These are phyloP conservation scores for Thalassoma bifasciatum DNA, from an alignment of 2,113 vertebrate genomes.

Conservation along the genomic window DNA sequence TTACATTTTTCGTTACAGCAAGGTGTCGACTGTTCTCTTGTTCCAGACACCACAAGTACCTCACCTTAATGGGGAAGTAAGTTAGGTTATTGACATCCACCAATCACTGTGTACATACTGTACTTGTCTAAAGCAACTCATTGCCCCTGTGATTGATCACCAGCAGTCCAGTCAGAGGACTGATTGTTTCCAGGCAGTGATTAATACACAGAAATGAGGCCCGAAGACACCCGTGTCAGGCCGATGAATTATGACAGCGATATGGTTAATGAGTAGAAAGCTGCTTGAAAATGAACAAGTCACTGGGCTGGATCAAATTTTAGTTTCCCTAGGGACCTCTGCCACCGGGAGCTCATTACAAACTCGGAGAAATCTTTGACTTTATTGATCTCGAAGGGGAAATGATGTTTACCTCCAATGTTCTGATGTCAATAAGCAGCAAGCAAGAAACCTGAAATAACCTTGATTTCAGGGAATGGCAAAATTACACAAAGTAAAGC, in stretches of 20 bases:
- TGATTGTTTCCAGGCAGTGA: conserved; percentile 59
- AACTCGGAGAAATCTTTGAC: conserved; percentile 48
- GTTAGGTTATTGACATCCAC: conserved; percentile 17
- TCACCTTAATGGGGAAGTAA: conserved; percentile 20
- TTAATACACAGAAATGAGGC: conserved; percentile 46
- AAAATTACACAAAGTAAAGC: background rate
- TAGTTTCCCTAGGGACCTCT: conserved; percentile 43
- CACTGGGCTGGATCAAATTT: conserved; percentile 44
- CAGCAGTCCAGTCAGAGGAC: conserved; percentile 45
- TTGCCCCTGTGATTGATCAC: conserved; percentile 52
- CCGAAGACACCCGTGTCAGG: conserved; percentile 25
- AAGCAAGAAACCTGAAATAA: background rate
- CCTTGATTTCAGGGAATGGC: background rate
- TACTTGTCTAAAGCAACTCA: conserved; percentile 27
- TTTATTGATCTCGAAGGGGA: conserved; percentile 59
- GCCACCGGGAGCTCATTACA: conserved; percentile 56
- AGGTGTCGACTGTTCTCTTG: conserved; percentile 1
- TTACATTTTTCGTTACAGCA: background rate
- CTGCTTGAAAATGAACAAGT: conserved; percentile 39
- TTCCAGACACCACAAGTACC: conserved; percentile 22
- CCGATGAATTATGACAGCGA: conserved; percentile 44
- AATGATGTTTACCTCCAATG: conserved; percentile 50
- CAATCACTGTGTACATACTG: conserved; percentile 15
- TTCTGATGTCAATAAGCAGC: conserved; percentile 22
- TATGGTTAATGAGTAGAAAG: conserved; percentile 50